Evolutionary conservation across 2,888 invertebrate genomes (phyloP).

Genomic region (Pristionchus fissidentatus): DNA sequence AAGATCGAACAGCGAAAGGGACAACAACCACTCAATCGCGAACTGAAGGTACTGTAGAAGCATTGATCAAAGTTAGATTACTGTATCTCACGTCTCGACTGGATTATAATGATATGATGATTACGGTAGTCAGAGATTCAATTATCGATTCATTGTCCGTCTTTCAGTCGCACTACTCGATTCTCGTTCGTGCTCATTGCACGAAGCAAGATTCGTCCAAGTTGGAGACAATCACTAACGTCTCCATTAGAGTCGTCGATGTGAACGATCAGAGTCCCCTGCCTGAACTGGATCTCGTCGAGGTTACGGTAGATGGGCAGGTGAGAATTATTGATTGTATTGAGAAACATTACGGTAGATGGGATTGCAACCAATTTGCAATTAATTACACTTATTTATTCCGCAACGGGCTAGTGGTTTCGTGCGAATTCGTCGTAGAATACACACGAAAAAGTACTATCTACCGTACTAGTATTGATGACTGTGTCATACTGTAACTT

Average conservation of each 20-base stretch:
- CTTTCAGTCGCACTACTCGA: constrained; percentile 23
- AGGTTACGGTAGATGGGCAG: constrained; percentile 74
- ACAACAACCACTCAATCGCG: constrained; percentile 91
- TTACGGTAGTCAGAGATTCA: not conserved
- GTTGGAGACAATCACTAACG: constrained; percentile 68
- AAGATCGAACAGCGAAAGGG: constrained; percentile 89
- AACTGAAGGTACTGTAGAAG: constrained; percentile 83
- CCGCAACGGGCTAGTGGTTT: no score
- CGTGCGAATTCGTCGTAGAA: no score
- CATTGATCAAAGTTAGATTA: not conserved
- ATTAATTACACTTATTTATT: no score
- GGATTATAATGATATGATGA: not conserved
- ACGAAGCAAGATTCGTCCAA: constrained; percentile 66
- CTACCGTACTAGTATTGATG: not conserved
- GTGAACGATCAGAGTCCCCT: constrained; percentile 88
- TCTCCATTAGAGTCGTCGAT: constrained; percentile 75
- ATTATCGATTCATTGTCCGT: not conserved
- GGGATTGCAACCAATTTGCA: no score
- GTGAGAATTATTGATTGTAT: constrained; percentile 53
- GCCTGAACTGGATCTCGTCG: constrained; percentile 85
- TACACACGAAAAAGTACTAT: no score
- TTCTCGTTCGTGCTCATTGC: constrained; percentile 77
- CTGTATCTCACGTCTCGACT: not conserved
- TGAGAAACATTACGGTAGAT: not conserved
- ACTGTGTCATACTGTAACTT: not conserved